A percentile compares a stretch with the other conserved stretches of the same genome.
Evolutionary conservation across 1,140 invertebrate genomes (phyloP).

Genomic region (Maniola jurtina): DNA sequence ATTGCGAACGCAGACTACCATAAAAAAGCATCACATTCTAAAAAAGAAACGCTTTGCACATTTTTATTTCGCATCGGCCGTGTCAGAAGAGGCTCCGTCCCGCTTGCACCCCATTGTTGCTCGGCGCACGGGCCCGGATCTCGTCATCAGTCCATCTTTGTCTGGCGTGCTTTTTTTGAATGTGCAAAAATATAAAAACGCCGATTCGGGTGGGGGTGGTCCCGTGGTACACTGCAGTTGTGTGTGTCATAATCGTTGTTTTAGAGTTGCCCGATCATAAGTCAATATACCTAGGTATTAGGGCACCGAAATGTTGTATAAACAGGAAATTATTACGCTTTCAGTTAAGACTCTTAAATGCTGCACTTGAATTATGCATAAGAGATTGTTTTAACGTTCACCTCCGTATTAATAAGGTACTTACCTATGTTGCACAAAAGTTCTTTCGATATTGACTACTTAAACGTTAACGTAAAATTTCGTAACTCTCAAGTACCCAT

Average conservation of each 20-base stretch:
- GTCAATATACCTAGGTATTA: constrained; percentile 58
- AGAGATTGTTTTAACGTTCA: constrained; percentile 15
- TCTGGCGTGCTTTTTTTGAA: constrained; percentile 75
- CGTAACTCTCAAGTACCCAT: background rate
- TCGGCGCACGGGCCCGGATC: constrained; percentile 42
- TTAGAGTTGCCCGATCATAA: constrained; percentile 74
- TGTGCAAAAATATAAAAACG: constrained; percentile 79
- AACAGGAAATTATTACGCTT: constrained; percentile 24
- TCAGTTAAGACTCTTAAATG: background rate
- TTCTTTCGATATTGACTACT: background rate
- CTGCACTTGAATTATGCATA: constrained; percentile 19
- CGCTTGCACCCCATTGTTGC: constrained; percentile 68
- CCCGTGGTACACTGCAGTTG: constrained; percentile 50
- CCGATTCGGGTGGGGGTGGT: constrained; percentile 62
- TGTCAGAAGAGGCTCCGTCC: constrained; percentile 68
- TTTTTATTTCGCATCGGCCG: constrained; percentile 71
- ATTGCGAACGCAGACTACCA: constrained; percentile 77
- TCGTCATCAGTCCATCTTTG: constrained; percentile 77
- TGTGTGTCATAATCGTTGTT: constrained; percentile 73
- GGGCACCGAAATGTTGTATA: constrained; percentile 28
- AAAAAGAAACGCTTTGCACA: constrained; percentile 75
- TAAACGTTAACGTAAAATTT: background rate
- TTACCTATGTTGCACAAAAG: constrained; percentile 5
- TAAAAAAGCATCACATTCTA: constrained; percentile 76
- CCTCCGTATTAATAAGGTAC: background rate